These are phyloP conservation scores for Drosophila setosimentum DNA, from an alignment of 2,888 invertebrate species.

Conservation along the genomic window DNA sequence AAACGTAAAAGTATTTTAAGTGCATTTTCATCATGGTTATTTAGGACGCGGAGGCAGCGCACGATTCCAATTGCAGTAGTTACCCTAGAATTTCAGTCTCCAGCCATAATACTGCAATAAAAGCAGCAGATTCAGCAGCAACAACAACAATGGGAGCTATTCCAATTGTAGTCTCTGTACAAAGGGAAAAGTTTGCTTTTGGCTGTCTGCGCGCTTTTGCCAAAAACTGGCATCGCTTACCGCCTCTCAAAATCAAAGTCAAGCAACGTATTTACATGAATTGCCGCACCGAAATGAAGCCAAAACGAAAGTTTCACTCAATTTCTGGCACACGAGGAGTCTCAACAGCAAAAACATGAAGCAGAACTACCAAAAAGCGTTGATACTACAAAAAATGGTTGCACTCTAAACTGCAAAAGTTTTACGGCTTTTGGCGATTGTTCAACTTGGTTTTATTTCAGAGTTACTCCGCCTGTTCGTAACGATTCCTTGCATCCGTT, in stretches of 20 bases:
- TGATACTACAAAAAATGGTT: constrained; percentile 52
- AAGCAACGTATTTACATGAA: constrained; percentile 74
- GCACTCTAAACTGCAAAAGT: constrained; percentile 64
- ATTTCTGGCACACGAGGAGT: constrained; percentile 42
- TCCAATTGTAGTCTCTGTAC: constrained; percentile 39
- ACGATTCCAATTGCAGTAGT: constrained; percentile 67
- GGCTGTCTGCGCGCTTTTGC: constrained; percentile 48
- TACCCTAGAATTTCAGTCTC: constrained; percentile 58
- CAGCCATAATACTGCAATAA: constrained; percentile 67
- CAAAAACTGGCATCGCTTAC: constrained; percentile 73
- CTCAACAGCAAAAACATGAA: neutral
- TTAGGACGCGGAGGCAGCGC: constrained; percentile 54
- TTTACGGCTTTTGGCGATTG: constrained; percentile 51
- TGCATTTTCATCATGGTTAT: constrained; percentile 79
- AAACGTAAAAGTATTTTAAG: constrained; percentile 78
- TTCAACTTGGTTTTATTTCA: constrained; percentile 58
- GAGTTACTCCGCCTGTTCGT: constrained; percentile 34
- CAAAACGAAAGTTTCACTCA: constrained; percentile 67
- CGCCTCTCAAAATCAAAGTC: constrained; percentile 70
- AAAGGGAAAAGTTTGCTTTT: constrained; percentile 62
- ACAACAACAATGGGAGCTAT: constrained; percentile 19
- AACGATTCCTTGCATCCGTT: constrained; percentile 28
- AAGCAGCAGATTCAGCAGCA: constrained; percentile 38
- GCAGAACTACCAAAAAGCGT: constrained; percentile 21
- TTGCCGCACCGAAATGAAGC: constrained; percentile 56